Conservation (phyloP, 2,888 invertebrate genomes). For the Ephialtes manifestator region DNA sequence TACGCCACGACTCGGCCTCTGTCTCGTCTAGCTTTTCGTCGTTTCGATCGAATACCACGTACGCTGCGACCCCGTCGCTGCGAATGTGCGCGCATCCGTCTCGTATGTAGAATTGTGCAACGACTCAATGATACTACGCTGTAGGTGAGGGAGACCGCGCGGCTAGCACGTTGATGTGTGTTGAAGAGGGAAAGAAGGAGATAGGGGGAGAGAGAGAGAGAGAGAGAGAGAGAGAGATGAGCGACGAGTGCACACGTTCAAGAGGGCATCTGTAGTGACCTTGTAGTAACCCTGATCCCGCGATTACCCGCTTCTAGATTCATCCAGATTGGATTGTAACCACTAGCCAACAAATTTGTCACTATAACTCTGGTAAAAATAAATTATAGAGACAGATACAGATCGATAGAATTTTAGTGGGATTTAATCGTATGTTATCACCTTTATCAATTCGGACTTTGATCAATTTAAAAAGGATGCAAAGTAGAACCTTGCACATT, state of each 20-base stretch:
- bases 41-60: constrained; percentile 61
- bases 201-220: constrained; percentile 30
- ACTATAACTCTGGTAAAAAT: neutral
- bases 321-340: constrained; percentile 53
- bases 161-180: constrained; percentile 39
- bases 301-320: constrained; percentile 64
- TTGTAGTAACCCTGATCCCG: constrained; percentile 70
- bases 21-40: constrained; percentile 45
- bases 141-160: constrained; percentile 21
- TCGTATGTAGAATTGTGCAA: constrained; percentile 58
- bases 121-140: constrained; percentile 63
- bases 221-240: constrained; percentile 6
- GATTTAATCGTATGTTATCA: too few relatives aligned
- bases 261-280: constrained; percentile 65
- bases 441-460: too few relatives aligned
- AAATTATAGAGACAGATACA: too few relatives aligned
- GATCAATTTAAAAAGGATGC: too few relatives aligned
- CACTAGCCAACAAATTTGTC: constrained; percentile 17
- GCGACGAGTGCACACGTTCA: constrained; percentile 38
- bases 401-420: too few relatives aligned
- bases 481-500: too few relatives aligned
- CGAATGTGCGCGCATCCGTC: constrained; percentile 38
- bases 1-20: constrained; percentile 14
- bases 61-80: constrained; percentile 19
- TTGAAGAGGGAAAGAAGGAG: constrained; percentile 7